Base-by-base conservation (phyloP, 2,113 vertebrate species). In the Labeo rohita region DNA sequence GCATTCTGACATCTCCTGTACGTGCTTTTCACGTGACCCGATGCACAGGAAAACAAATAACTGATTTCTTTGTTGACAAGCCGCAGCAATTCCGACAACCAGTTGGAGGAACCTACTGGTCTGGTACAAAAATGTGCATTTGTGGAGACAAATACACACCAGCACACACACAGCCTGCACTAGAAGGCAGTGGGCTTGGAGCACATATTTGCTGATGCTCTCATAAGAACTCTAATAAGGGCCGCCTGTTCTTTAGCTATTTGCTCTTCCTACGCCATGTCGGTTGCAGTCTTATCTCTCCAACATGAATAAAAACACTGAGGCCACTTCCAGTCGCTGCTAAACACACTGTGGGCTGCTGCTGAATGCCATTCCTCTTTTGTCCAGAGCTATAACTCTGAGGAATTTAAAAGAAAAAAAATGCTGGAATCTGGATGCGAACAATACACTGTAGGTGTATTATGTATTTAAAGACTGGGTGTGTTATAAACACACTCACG, bases 151-250 rank as follows among this genome's bases (percentile, higher is more conserved):
- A 6, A 80, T 18, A 15, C 49, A 68, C 43, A 83, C 65, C 75
- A 83, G 28, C 92, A 93, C 93, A 94, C 92, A 95, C 93, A 92
- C 90, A 94, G 91, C 92, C 92, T 92, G 92, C 92, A 45, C 89
- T 92, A 91, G 92, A 94, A 95, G 94, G 93, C 92, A 95, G 93
- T 93, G 88, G 95, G 96, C 92, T 93, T 80, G 93, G 90, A 91
- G 90, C 77, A 91, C 95, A 96, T 96, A 95, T 95, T 93, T 95
- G 93, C 93, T 91, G 89, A 90, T 87, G 87, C 83, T 77, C 89
- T 66, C 68, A 88, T 88, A 90, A 88, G 85, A 86, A 73, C 87
- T 85, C 80, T 88, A 90, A 94, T 93, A 94, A 92, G 91, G 88
- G 86, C 87, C 78, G 91, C 85, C 94, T 95, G 93, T 95, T 94